Evolutionary conservation across 2,888 invertebrate genomes (phyloP), one percentile per base, ranked within the genome.

Genomic region (Dicycla oo): DNA sequence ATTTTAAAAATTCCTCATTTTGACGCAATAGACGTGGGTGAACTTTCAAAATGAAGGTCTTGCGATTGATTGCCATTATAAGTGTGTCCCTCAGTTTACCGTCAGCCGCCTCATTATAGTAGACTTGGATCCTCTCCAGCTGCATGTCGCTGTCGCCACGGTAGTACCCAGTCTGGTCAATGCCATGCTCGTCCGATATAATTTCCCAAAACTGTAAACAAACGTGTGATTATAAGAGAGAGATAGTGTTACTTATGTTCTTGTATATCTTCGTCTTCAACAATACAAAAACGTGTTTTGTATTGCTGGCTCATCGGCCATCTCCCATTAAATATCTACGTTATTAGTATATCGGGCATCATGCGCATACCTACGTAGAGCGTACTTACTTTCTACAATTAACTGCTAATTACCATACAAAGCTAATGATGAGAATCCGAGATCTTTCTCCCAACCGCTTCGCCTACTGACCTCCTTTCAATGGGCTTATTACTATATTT

Each of bases 111-210:
- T 98, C 97, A 88, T 97, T 97, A 94, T 97, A 98, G 91, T 97
- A 98, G 2, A 98, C 98, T 85, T 97, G 97, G 79, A 98, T 97
- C 82, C 98, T 93, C 91, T 98, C 97, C 57, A 98, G 93, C 90
- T 98, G 98, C 54, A 97, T 94, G 75, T 97, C 97, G 54, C 97
- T 97, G 90, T 97, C 97, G 0, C 97, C 97, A 69, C 94, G 93
- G 90, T 97, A 97, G 60, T 95, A 91, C 0, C 98, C 98, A 0
- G 96, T 96, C 4, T 93, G 90, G 78, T 95, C 97, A 83, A 98
- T 97, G 58, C 98, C 98, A 86, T 98, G 98, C 89, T 98, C 98
- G 86, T 97, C 97, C 0, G 97, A 97, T 86, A 98, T 97, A 20
- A 97, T 97, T 92, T 98, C 98, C 97, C 97, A 97, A 90, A 97